A percentile compares a stretch with the other conserved stretches of the same genome.
phyloP scores from a whole-genome alignment of 2,113 vertebrate species.

The Oxyura jamaicensis region DNA sequence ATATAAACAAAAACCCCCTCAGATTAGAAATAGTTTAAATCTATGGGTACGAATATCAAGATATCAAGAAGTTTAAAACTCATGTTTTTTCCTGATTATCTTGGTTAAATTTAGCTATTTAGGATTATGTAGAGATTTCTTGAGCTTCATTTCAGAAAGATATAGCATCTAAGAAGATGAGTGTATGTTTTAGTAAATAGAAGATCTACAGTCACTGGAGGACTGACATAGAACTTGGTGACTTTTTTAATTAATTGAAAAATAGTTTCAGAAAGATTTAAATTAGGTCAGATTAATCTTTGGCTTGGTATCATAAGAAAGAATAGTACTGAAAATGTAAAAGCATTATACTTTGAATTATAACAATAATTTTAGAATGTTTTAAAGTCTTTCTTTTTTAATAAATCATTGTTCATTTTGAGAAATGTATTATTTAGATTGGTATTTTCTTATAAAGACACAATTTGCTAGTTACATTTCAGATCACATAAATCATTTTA shows the following conservation, averaged over 20 bases:
- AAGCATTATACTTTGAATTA: neutral
- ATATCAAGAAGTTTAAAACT: neutral
- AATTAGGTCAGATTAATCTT: neutral
- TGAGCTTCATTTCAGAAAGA: neutral
- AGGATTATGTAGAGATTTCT: neutral
- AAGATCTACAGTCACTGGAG: neutral
- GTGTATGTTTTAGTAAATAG: neutral
- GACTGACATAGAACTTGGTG: neutral
- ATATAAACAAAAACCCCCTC: too few relatives aligned
- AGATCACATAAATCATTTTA: neutral
- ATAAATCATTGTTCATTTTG: neutral
- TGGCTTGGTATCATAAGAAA: neutral
- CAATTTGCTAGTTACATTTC: neutral
- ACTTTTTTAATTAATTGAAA: neutral
- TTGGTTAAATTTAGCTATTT: neutral
- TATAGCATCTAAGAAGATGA: neutral
- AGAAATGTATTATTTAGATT: neutral
- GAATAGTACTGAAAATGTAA: neutral
- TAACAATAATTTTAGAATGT: neutral
- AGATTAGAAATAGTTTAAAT: neutral
- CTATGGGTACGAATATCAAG: too few relatives aligned
- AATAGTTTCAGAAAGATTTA: neutral
- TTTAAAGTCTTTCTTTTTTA: neutral
- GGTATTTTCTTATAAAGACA: accelerated
- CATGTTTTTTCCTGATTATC: neutral